Conservation (phyloP, 2,113 vertebrate species). For the Callionymus lyra region DNA sequence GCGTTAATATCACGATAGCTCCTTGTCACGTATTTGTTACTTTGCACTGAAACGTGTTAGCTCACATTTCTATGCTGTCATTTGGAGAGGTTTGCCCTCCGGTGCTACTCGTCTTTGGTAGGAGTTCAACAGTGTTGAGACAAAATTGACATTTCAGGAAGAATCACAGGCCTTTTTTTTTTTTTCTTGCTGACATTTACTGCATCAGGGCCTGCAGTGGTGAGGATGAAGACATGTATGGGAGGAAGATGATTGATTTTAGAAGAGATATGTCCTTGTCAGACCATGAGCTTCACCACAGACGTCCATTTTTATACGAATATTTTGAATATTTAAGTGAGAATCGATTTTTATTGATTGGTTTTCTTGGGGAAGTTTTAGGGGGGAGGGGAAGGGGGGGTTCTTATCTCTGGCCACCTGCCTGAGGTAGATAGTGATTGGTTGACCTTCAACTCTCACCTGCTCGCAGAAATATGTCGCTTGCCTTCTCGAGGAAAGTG, state of each 20-base stretch:
- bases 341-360: too few relatives aligned
- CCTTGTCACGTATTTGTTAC: too few relatives aligned
- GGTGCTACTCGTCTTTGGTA: constrained; percentile 16
- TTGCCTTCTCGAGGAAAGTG: too few relatives aligned
- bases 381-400: neutral
- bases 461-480: too few relatives aligned
- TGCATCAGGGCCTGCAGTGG: constrained; percentile 25
- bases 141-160: constrained; percentile 17
- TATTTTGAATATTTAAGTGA: too few relatives aligned
- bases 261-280: constrained; percentile 40
- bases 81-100: neutral
- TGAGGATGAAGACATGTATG: constrained; percentile 25
- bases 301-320: neutral
- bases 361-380: too few relatives aligned
- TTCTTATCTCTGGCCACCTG: constrained; percentile 2
- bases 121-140: constrained; percentile 4
- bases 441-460: too few relatives aligned
- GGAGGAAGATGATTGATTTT: constrained; percentile 29
- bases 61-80: too few relatives aligned
- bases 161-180: constrained; percentile 12
- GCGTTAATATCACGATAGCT: too few relatives aligned
- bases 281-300: constrained; percentile 16
- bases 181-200: constrained; percentile 34
- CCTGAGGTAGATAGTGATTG: neutral
- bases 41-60: too few relatives aligned